These are phyloP conservation scores for Nycticebus coucang DNA, from an alignment of 2,113 vertebrate species.

Conservation along the genomic window DNA sequence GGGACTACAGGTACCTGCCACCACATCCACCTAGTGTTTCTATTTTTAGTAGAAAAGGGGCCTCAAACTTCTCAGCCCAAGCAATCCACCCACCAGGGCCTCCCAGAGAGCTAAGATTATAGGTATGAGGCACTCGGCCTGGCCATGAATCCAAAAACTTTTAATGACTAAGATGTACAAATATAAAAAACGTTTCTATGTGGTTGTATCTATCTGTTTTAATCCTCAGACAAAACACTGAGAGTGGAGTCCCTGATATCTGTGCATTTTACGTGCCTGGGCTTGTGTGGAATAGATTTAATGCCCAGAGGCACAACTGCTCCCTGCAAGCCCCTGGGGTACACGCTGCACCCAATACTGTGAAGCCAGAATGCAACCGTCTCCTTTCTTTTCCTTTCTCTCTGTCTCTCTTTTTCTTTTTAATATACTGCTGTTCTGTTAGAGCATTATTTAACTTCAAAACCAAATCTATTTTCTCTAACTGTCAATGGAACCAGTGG, in stretches of 20 bases:
- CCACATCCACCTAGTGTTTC: no score
- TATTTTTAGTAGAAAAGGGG: no score
- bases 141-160: no score
- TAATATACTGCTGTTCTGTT: neutral
- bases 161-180: neutral
- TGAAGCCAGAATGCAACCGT: fast-evolving
- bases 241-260: no score
- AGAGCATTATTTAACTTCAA: neutral
- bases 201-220: neutral
- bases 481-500: neutral
- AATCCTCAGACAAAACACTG: no score
- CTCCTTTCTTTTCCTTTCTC: neutral
- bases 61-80: no score
- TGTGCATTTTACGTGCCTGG: fast-evolving
- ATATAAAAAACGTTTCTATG: neutral
- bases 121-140: no score
- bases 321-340: neutral
- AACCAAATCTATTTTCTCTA: neutral
- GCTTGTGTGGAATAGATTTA: neutral
- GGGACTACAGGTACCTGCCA: no score
- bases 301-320: fast-evolving
- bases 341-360: fast-evolving
- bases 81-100: no score
- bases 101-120: no score
- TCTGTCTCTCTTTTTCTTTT: neutral